Evolutionary conservation across 2,888 invertebrate species (phyloP).

Genomic region (Nephrotoma guestfalica): DNA sequence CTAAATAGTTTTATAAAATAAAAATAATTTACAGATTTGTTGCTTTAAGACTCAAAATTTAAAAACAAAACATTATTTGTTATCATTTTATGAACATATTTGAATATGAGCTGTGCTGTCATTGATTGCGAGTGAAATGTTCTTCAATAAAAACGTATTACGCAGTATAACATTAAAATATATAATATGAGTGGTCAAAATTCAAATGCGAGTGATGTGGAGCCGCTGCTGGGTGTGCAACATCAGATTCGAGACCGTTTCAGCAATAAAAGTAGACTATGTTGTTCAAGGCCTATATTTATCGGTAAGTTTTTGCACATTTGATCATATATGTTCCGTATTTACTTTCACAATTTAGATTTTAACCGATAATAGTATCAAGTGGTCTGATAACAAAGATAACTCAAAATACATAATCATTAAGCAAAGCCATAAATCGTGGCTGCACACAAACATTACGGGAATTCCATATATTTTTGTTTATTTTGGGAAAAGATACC

Average conservation of each 20-base stretch:
- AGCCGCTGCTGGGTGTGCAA: not conserved
- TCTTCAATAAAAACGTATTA: not conserved
- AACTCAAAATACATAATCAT: too few species aligned
- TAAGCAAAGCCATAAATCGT: too few species aligned
- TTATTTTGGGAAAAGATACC: too few species aligned
- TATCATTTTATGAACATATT: not conserved
- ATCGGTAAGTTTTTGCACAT: not conserved
- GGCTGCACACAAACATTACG: too few species aligned
- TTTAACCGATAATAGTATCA: not conserved
- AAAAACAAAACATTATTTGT: not conserved
- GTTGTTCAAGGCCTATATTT: not conserved
- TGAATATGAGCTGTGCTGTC: too few species aligned
- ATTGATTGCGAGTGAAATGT: not conserved
- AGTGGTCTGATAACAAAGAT: not conserved
- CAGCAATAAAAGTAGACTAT: not conserved
- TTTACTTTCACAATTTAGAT: not conserved
- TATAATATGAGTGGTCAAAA: not conserved
- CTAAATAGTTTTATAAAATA: not conserved
- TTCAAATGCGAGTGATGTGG: not conserved
- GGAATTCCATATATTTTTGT: too few species aligned
- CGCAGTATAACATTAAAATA: not conserved
- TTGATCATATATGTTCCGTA: too few species aligned
- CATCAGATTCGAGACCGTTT: not conserved
- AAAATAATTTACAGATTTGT: not conserved
- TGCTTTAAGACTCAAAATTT: not conserved